Percentiles rank a stretch among this genome's conserved stretches.
phyloP scores from a whole-genome alignment of 2,113 vertebrate species.

The Lichenostomus cassidix region DNA sequence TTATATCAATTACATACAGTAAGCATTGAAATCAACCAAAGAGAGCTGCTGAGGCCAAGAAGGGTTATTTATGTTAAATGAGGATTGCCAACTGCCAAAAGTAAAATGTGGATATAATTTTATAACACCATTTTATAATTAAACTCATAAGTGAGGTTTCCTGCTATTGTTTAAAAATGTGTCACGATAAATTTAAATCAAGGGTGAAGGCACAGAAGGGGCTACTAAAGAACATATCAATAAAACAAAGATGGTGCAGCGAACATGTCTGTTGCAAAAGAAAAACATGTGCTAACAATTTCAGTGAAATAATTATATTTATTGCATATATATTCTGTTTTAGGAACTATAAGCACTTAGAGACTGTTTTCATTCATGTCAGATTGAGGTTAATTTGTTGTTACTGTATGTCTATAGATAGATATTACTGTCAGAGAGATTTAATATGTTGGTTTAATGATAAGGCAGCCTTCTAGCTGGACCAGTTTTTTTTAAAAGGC shows the following conservation, averaged over 20 bases:
- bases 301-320: slow-evolving; percentile 79
- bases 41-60: slow-evolving; percentile 71
- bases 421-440: slow-evolving; percentile 71
- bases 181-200: slow-evolving; percentile 83
- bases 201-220: slow-evolving; percentile 67
- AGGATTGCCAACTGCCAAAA: slow-evolving; percentile 73
- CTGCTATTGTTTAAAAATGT: slow-evolving; percentile 86
- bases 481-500: slow-evolving; percentile 16
- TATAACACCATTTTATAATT: slow-evolving; percentile 86
- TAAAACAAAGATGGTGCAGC: slow-evolving; percentile 70
- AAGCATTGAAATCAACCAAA: slow-evolving; percentile 77
- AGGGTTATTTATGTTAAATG: slow-evolving; percentile 71
- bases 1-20: slow-evolving; percentile 82
- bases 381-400: slow-evolving; percentile 80
- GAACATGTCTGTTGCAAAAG: slow-evolving; percentile 51
- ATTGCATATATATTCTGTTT: slow-evolving; percentile 78
- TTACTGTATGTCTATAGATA: slow-evolving; percentile 73
- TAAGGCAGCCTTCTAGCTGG: slow-evolving; percentile 62
- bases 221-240: slow-evolving; percentile 69
- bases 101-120: slow-evolving; percentile 85
- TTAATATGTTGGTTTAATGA: slow-evolving; percentile 70
- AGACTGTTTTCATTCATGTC: slow-evolving; percentile 79
- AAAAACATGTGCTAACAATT: slow-evolving; percentile 83
- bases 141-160: slow-evolving; percentile 85
- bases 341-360: slow-evolving; percentile 79